Base-by-base conservation (phyloP, 2,113 vertebrate genomes). In the Sapayoa aenigma region DNA sequence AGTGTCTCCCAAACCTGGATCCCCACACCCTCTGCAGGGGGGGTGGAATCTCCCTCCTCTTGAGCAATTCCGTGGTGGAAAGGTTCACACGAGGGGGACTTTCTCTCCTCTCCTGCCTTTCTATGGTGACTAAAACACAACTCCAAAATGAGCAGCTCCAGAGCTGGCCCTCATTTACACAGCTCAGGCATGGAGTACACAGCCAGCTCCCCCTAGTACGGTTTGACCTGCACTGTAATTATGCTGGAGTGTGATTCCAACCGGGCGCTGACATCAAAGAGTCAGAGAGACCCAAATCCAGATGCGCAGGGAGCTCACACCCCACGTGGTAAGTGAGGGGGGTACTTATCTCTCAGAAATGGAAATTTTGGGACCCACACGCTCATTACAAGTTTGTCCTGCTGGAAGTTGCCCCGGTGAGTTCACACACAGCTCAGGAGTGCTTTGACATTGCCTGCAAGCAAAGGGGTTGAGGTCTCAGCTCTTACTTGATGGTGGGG, bases 401-500 rank as follows among this genome's bases (percentile, higher is more conserved):
- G 30, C 53, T 30, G 37, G 15, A 41, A 50, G 35, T 10, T 65
- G 59, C 72, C 59, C 28, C 39, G n/a, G n/a, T 84, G 77, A 80
- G 41, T 12, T 94, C 2, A 44, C 21, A 81, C 53, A 49, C 9
- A 0, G 27, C 30, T 31, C 59, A 50, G 52, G 58, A 63, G 42
- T 17, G 22, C 17, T 83, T 74, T 49, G 67, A 8, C 7, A 2
- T 37, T 39, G 66, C 71, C 66, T 63, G 37, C 23, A 73, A 56
- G 49, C 21, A 46, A 7, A 65, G 46, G 76, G n/a, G 25, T 20
- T 33, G 37, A 83, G 62, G 33, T 56, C 76, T 72, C 72, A 39
- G 52, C 47, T 46, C n/a, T 11, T 12, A 5, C 0, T n/a, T 8
- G 56, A 17, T 0, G 7, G 42, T 11, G 3, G 56, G 67, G 28